phyloP scores from a whole-genome alignment of 2,888 invertebrate species.

The Heteropelma amictum region DNA sequence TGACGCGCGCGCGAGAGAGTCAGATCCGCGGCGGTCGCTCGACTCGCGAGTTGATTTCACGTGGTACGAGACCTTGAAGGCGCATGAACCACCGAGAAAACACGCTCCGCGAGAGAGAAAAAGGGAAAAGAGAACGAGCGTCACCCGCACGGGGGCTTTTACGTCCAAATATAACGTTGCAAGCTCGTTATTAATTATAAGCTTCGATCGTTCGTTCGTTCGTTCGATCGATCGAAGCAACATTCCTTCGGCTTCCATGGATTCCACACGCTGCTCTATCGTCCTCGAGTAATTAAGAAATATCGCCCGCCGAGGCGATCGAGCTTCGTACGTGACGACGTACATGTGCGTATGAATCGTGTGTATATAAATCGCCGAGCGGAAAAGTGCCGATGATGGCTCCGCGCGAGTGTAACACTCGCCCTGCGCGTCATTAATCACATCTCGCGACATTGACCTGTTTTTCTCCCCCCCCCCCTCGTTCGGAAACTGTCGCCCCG shows the following conservation, averaged over 20 bases:
- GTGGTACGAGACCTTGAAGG: background rate
- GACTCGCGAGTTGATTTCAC: slow-evolving; percentile 15
- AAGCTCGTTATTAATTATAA: slow-evolving; percentile 71
- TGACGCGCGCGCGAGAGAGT: slow-evolving; percentile 52
- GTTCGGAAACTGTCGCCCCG: no score
- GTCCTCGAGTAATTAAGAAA: slow-evolving; percentile 65
- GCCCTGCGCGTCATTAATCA: slow-evolving; percentile 25
- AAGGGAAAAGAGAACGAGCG: slow-evolving; percentile 20
- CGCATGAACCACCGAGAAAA: slow-evolving; percentile 30
- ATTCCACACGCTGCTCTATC: background rate
- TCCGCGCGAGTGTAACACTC: slow-evolving; percentile 4
- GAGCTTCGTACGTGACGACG: background rate
- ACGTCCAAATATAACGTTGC: slow-evolving; percentile 69
- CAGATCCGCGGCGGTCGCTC: slow-evolving; percentile 14
- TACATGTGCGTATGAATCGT: background rate
- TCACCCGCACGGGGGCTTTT: slow-evolving; percentile 16
- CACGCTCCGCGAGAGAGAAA: slow-evolving; percentile 29
- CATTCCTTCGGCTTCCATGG: background rate
- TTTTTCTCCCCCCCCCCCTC: background rate
- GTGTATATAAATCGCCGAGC: slow-evolving; percentile 2
- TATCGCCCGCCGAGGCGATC: slow-evolving; percentile 45
- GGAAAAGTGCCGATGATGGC: slow-evolving; percentile 21
- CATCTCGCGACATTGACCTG: background rate
- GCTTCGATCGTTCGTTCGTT: no score
- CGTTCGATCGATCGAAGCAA: slow-evolving; percentile 51